phyloP scores from a whole-genome alignment of 2,888 invertebrate genomes.

The Cepaea hortensis region DNA sequence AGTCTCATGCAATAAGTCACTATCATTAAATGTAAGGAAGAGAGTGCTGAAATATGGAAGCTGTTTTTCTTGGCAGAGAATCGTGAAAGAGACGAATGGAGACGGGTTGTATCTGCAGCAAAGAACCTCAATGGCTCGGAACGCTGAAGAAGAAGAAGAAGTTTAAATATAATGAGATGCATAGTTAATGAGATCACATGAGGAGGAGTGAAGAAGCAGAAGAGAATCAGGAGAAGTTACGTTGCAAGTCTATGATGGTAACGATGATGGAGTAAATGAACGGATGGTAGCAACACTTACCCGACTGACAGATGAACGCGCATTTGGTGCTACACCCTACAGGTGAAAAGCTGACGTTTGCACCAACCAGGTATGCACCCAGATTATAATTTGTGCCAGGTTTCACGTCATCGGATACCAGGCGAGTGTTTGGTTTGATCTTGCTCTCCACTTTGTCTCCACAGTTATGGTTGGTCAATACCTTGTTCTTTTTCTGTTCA shows the following conservation, averaged over 20 bases:
- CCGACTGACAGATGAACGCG: too few relatives aligned
- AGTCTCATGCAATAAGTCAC: too few relatives aligned
- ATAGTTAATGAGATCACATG: not conserved
- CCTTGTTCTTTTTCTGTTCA: not conserved
- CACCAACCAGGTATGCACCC: not conserved
- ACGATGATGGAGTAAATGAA: not conserved
- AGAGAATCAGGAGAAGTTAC: conserved; percentile 5
- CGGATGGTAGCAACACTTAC: too few relatives aligned
- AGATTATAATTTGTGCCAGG: not conserved
- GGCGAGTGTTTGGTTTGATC: not conserved
- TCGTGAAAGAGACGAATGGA: too few relatives aligned
- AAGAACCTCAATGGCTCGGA: too few relatives aligned
- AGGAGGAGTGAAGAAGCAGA: conserved; percentile 1
- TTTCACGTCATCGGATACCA: not conserved
- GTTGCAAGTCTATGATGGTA: not conserved
- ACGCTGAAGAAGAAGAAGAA: not conserved
- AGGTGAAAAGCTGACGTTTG: not conserved
- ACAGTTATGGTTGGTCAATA: conserved; percentile 35
- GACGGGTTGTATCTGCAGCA: too few relatives aligned
- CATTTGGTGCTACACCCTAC: not conserved
- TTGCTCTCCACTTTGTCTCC: not conserved
- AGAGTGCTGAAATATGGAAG: too few relatives aligned
- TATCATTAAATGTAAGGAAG: too few relatives aligned
- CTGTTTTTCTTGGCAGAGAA: too few relatives aligned
- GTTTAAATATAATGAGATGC: not conserved